Evolutionary conservation across 2,113 vertebrate genomes (phyloP).

Genomic region (human): GRCh38 chr9:115887501-115888000

Average conservation of each 20-base stretch:
- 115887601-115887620: neutral
- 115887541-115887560: neutral
- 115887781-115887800: neutral
- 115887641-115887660: neutral
- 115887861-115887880: neutral
- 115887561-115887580: neutral
- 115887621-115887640: neutral
- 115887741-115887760: neutral
- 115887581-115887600: neutral
- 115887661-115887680: neutral
- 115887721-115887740: neutral
- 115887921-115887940: neutral
- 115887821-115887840: neutral
- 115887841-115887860: neutral
- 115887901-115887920: neutral
- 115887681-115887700: neutral
- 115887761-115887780: neutral
- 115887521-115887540: neutral
- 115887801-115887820: neutral
- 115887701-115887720: neutral
- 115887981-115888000: neutral
- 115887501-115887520: neutral
- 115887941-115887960: constrained; percentile 50
- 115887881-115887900: neutral
- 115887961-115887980: constrained; percentile 40